phyloP scores from a whole-genome alignment of 1,140 invertebrate species.

The Colletes latitarsis region DNA sequence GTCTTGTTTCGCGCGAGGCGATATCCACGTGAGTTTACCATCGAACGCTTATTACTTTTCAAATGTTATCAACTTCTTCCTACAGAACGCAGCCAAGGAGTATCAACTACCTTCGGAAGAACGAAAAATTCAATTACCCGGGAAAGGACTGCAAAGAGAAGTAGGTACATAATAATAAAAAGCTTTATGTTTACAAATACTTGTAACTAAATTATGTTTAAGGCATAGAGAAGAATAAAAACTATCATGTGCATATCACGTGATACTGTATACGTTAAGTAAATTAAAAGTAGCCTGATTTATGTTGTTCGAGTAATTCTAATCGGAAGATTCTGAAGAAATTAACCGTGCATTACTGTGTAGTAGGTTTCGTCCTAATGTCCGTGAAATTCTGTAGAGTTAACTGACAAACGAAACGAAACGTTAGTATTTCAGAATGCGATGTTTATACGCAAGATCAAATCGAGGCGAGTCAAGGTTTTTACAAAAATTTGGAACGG shows the following conservation, averaged over 20 bases:
- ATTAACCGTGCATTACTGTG: too few species aligned
- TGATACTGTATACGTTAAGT: too few species aligned
- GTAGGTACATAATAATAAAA: too few species aligned
- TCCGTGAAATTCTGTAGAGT: too few species aligned
- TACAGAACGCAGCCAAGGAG: neutral
- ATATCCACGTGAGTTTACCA: neutral
- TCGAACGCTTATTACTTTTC: neutral
- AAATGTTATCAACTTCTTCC: neutral
- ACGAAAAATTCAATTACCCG: neutral
- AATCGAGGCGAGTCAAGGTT: constrained; percentile 49
- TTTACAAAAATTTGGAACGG: constrained; percentile 73
- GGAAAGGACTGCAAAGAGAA: neutral
- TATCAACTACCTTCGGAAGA: neutral
- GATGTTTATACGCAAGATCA: constrained; percentile 35
- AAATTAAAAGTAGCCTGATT: too few species aligned
- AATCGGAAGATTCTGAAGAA: too few species aligned
- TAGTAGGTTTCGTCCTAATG: neutral
- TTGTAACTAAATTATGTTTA: too few species aligned
- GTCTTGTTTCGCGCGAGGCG: neutral
- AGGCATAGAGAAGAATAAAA: too few species aligned
- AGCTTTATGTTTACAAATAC: too few species aligned
- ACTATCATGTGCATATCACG: too few species aligned
- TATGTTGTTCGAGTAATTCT: too few species aligned
- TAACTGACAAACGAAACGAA: constrained; percentile 12
- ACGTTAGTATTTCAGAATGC: constrained; percentile 43